Percentiles rank a stretch among this genome's conserved stretches.
Evolutionary conservation across 2,797 vertebrate genomes (phyloP).

Genomic region (Sebastes paucispinis): DNA sequence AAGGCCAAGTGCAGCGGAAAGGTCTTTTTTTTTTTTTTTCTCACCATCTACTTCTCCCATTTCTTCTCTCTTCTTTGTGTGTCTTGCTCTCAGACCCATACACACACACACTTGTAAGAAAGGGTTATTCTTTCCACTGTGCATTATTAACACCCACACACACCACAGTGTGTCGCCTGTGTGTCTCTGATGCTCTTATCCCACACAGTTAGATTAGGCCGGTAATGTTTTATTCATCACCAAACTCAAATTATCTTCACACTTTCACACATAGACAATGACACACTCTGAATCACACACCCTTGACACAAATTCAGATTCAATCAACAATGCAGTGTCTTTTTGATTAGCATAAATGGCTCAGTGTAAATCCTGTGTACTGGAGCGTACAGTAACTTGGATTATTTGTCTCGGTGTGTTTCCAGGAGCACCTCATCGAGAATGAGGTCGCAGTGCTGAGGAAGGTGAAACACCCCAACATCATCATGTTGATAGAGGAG

Average conservation of each 20-base stretch:
- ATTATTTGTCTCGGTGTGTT: not conserved
- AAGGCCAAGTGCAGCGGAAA: constrained; percentile 97
- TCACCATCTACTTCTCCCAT: not conserved
- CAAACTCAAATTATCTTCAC: constrained; percentile 25
- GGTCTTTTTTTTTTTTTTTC: constrained; percentile 75
- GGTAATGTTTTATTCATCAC: constrained; percentile 42
- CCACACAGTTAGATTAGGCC: constrained; percentile 9
- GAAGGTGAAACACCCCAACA: constrained; percentile 95
- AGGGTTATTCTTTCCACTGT: constrained; percentile 17
- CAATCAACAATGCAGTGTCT: not conserved
- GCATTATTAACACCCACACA: constrained; percentile 44
- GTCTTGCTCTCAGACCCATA: not conserved
- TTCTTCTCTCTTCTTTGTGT: not conserved
- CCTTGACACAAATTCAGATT: constrained; percentile 16
- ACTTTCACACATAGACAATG: not conserved
- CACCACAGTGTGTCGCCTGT: not conserved
- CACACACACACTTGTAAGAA: not conserved
- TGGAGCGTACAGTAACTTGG: not conserved
- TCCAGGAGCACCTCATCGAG: constrained; percentile 96
- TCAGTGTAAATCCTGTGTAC: not conserved
- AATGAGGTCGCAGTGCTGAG: constrained; percentile 96
- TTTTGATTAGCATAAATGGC: not conserved
- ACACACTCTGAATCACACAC: not conserved
- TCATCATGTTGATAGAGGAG: constrained; percentile 97
- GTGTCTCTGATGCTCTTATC: constrained; percentile 39